Base-by-base conservation (phyloP, 2,888 invertebrate genomes). In the Noctua comes region DNA sequence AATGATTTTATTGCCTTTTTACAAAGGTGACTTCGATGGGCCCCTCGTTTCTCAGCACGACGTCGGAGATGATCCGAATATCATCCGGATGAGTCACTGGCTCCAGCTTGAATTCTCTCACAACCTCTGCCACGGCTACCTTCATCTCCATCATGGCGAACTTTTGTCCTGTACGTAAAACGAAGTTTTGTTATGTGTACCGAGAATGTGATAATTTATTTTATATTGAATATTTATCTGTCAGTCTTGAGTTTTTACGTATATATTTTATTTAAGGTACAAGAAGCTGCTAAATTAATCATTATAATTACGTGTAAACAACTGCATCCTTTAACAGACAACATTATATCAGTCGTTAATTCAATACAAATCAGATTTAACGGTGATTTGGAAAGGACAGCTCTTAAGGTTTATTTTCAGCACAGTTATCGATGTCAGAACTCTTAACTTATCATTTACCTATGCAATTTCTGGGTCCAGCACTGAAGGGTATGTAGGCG, bases 381-480 rank as follows among this genome's bases (percentile, higher is more conserved):
- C 18, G 8, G 36, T 54, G 24, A 51, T 46, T 21, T 3, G 11
- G n/a, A 24, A 27, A 46, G 43, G 4, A 40, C 10, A 46, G 27
- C 2, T n/a, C 5, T 27, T 5, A n/a, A 7, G 2, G 27, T 59
- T 79, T 51, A 18, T 48, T 59, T 59, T 59, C 2, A 64, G 40
- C 59, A 76, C 40, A 40, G 46, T 62, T 40, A 76, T 36, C 10
- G n/a, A 36, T 36, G 8, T 13, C 59, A 27, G 27, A 59, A 27
- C 3, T 18, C n/a, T 21, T 48, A 27, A 79, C 13, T 36, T 43
- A 24, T 51, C 1, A 24, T 43, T 74, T 86, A 92, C 93, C 92
- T 83, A 98, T 98, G 86, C 98, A 98, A 91, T 98, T 98, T 69
- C 98, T 96, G 0, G 97, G 97, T 0, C 98, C 98, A 0, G 97